Evolutionary conservation across 2,888 invertebrate genomes (phyloP).

Genomic region (Adelognathus sp.): DNA sequence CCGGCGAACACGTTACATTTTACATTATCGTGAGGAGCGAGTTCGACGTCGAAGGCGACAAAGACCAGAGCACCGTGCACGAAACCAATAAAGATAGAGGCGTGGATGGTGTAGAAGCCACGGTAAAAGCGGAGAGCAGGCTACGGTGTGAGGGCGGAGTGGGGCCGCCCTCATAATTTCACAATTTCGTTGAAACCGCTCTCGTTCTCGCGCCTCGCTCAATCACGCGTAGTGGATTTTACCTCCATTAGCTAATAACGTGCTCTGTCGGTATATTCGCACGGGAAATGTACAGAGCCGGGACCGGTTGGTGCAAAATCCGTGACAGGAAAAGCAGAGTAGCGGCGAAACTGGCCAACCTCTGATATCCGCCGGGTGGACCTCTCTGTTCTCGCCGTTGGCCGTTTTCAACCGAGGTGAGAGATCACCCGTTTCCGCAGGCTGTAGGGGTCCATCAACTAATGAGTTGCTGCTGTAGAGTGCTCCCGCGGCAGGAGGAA

Average conservation of each 20-base stretch:
- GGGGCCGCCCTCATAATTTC: constrained; percentile 58
- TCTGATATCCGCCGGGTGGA: constrained; percentile 39
- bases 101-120: constrained; percentile 20
- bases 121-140: neutral
- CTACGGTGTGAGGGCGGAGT: neutral
- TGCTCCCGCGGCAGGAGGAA: constrained; percentile 17
- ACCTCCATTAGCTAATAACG: constrained; percentile 77
- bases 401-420: constrained; percentile 48
- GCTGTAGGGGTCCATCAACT: constrained; percentile 68
- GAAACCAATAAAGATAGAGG: neutral
- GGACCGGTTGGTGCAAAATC: constrained; percentile 28
- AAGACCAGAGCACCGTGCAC: constrained; percentile 8
- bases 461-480: constrained; percentile 69
- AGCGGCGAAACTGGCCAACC: constrained; percentile 42
- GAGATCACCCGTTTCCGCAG: constrained; percentile 61
- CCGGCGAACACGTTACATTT: neutral
- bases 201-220: constrained; percentile 62
- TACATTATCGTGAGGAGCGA: constrained; percentile 28
- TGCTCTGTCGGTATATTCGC: constrained; percentile 36
- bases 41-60: constrained; percentile 10
- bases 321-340: constrained; percentile 53
- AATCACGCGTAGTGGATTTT: constrained; percentile 66
- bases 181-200: constrained; percentile 62
- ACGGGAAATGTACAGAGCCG: constrained; percentile 9
- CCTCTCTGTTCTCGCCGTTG: constrained; percentile 56